Evolutionary conservation across 1,140 invertebrate species (phyloP), one percentile per base, ranked within the genome.

Genomic region (Lutraria rhynchaena): DNA sequence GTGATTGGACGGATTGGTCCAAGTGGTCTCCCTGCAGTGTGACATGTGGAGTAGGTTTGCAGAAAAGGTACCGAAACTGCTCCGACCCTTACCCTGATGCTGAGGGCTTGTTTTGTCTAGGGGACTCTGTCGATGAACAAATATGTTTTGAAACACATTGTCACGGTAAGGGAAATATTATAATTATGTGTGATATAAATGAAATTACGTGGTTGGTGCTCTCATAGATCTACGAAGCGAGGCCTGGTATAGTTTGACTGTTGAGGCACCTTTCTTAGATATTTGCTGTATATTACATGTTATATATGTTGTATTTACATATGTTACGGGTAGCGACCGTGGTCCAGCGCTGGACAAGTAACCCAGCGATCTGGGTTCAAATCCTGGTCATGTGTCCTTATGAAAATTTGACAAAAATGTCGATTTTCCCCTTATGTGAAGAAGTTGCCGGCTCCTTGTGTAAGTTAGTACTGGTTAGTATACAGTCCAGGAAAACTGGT

Each of bases 1-100:
- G 89, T 19, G 37, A 63, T 24, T 90, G 87, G 87, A n/a, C 31
- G n/a, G 27, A 44, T 1, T 96, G 69, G 94, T 94, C 1, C 95
- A 95, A 24, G 95, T 99, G 97, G 97, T 95, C 96, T 5, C 93
- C 95, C 3, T 99, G 98, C 92, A 97, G 95, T 85, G 96, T 96
- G 0, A 95, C 95, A 0, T 99, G 98, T 90, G 97, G 97, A 0
- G 96, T 97, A 90, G 98, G 97, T 0, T 93, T 95, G 41, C 93
- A 95, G 15, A 95, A 95, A 60, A 57, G 83, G 31, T 44, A 75
- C 49, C 53, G 88, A 61, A 76, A 27, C 19, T 88, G 87, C 71
- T 53, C 53, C 5, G 60, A 61, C 13, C 83, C 82, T 7, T 44
- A 57, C 22, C 61, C 84, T 17, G 57, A 53, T 24, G 29, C 31